Percentiles rank a stretch among this genome's conserved stretches.
Conservation (phyloP, 2,113 vertebrate genomes). For the Nannobrachium achirus region DNA sequence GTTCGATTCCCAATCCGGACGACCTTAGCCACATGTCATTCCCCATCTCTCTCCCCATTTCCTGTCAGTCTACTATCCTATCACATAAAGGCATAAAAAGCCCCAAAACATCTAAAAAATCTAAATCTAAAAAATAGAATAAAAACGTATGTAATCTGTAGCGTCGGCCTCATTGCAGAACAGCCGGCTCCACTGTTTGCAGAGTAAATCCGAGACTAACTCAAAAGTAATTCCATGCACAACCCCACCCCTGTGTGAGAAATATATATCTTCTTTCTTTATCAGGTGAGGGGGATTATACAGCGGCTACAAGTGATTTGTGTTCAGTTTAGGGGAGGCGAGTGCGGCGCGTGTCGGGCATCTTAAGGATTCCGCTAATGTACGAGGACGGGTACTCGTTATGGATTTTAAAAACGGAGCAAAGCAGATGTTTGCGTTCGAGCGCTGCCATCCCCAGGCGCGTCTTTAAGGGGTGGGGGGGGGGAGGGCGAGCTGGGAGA, state of each 20-base stretch:
- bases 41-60: no score
- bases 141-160: no score
- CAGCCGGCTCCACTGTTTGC: constrained; percentile 27
- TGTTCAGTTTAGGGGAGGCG: constrained; percentile 25
- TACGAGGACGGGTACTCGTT: constrained; percentile 30
- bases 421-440: constrained; percentile 60
- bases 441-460: constrained; percentile 35
- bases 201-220: constrained; percentile 38
- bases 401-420: constrained; percentile 22
- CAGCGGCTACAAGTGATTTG: constrained; percentile 37
- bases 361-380: constrained; percentile 35
- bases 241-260: constrained; percentile 35
- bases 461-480: constrained; percentile 25
- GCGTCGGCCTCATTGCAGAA: background rate
- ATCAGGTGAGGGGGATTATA: constrained; percentile 60
- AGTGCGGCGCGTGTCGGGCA: background rate
- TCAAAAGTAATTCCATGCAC: constrained; percentile 55
- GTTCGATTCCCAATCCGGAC: no score
- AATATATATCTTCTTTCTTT: constrained; percentile 21
- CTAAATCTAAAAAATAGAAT: no score
- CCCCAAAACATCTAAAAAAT: no score
- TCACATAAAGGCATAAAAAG: no score
- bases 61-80: no score
- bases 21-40: no score
- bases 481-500: constrained; percentile 23